Percentiles rank a stretch among this genome's conserved stretches.
Evolutionary conservation across 2,888 invertebrate species (phyloP).

Genomic region (Schizotus pectinicornis): DNA sequence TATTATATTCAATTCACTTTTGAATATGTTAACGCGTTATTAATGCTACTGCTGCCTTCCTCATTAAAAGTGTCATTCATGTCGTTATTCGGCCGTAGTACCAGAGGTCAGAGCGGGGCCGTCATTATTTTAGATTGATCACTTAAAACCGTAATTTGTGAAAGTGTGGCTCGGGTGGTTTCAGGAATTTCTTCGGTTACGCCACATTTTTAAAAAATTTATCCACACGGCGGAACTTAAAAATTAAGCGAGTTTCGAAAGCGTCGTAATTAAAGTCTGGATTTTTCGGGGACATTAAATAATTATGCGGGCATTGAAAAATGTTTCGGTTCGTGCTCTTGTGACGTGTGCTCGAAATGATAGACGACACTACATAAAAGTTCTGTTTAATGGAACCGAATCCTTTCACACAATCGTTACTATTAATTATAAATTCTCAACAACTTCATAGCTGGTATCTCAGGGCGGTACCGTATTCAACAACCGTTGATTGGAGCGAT

Average conservation of each 20-base stretch:
- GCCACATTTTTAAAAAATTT: conserved; percentile 6
- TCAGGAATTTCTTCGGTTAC: not conserved
- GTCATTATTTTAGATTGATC: conserved; percentile 24
- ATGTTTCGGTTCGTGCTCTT: conserved; percentile 12
- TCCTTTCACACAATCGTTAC: conserved; percentile 4
- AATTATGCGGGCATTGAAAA: conserved; percentile 13
- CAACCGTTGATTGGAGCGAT: too few species aligned
- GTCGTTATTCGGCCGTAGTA: conserved; percentile 25
- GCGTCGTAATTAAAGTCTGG: conserved; percentile 4
- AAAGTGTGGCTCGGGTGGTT: too few species aligned
- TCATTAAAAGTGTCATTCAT: conserved; percentile 40
- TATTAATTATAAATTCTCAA: conserved; percentile 3
- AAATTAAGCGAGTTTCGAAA: not conserved
- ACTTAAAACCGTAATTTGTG: conserved; percentile 4
- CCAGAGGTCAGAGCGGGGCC: conserved; percentile 12
- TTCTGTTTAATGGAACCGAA: conserved; percentile 12
- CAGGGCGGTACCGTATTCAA: too few species aligned
- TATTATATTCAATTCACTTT: conserved; percentile 41
- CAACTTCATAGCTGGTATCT: not conserved
- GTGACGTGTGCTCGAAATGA: conserved; percentile 6
- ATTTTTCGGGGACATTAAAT: conserved; percentile 14
- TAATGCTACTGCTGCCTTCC: conserved; percentile 37
- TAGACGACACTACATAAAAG: conserved; percentile 13
- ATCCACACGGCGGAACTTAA: too few species aligned
- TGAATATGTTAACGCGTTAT: conserved; percentile 40